These are phyloP conservation scores for Diglossa cyanea DNA, from an alignment of 2,797 vertebrate species.

Conservation along the genomic window DNA sequence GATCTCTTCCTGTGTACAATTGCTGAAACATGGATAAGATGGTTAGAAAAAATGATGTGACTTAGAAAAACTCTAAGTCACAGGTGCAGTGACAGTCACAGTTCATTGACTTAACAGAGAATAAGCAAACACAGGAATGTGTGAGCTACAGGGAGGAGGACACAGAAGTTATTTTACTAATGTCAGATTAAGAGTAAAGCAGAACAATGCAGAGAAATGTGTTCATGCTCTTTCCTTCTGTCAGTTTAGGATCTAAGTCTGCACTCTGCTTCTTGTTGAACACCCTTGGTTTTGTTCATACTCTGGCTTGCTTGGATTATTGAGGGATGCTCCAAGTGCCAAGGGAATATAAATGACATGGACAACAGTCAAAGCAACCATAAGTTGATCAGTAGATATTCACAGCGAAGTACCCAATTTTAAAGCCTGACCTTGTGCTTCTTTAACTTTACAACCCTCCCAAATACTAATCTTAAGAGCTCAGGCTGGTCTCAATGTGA, in stretches of 20 bases:
- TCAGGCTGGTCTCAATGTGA: background rate
- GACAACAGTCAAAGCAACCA: background rate
- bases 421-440: background rate
- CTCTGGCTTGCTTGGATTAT: background rate
- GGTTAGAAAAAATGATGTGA: background rate
- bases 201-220: background rate
- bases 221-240: background rate
- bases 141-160: background rate
- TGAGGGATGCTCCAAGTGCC: background rate
- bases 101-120: background rate
- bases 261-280: background rate
- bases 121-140: background rate
- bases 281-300: background rate
- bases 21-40: background rate
- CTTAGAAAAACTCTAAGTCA: background rate
- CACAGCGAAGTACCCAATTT: rapidly evolving
- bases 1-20: background rate
- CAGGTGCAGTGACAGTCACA: background rate
- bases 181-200: background rate
- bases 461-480: background rate
- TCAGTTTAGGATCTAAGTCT: background rate
- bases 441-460: background rate
- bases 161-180: background rate
- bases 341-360: background rate
- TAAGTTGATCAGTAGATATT: background rate